Percentiles rank a stretch among this genome's conserved stretches.
Conservation (phyloP, 2,797 vertebrate genomes). For the Cuculus canorus region DNA sequence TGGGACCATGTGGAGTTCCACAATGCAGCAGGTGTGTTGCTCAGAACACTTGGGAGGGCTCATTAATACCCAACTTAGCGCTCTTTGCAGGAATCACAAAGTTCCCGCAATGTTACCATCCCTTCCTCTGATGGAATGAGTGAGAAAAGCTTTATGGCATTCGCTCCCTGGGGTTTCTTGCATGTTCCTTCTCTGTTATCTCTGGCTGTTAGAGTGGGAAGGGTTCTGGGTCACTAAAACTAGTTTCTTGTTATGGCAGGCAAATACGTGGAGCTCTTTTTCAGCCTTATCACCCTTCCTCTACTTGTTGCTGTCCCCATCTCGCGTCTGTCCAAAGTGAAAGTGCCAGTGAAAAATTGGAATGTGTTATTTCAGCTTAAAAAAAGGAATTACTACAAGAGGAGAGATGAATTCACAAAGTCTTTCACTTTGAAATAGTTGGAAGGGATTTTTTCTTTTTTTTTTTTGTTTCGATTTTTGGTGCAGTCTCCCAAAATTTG, state of each 20-base stretch:
- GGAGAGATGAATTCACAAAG: not conserved
- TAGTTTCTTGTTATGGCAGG: not conserved
- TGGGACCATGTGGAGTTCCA: not conserved
- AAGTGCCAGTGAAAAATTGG: not conserved
- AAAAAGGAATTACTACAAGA: not conserved
- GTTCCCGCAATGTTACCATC: not conserved
- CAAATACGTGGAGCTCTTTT: not conserved
- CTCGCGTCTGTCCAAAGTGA: not conserved
- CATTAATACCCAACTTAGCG: not conserved
- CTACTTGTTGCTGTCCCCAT: not conserved
- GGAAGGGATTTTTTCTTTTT: not conserved
- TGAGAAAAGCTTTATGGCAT: not conserved
- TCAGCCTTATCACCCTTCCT: not conserved
- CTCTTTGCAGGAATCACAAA: not conserved
- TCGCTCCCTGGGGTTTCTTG: not conserved
- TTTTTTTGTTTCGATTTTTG: not conserved
- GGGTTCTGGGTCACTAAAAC: not conserved
- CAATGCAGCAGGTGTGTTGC: not conserved
- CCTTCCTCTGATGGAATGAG: not conserved
- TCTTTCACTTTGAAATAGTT: not conserved
- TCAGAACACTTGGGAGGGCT: not conserved
- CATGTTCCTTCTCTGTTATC: not conserved
- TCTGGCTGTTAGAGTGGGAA: not conserved
- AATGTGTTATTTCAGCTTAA: not conserved
- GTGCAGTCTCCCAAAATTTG: not conserved